Percentiles rank a stretch among this genome's conserved stretches.
These are phyloP conservation scores for Halcyon badia DNA, from an alignment of 2,797 vertebrate genomes.

Conservation along the genomic window DNA sequence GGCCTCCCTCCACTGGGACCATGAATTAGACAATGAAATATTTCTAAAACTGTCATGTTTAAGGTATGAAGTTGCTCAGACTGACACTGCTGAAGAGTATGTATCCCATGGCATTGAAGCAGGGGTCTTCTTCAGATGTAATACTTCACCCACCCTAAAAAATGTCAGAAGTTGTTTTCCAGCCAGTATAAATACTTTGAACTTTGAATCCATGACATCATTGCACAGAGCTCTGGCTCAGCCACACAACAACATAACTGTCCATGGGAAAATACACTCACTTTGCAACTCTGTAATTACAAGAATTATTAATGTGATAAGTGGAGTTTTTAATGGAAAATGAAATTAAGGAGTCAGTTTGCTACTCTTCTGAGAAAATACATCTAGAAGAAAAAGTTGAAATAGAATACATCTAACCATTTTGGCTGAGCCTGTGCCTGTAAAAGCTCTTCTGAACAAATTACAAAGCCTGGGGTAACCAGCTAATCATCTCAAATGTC, in stretches of 20 bases:
- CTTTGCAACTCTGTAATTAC: not conserved
- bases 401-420: not conserved
- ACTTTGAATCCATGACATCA: not conserved
- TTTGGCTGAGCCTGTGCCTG: not conserved
- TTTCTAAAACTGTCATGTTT: not conserved
- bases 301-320: not conserved
- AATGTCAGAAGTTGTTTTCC: not conserved
- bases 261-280: not conserved
- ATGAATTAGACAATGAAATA: not conserved
- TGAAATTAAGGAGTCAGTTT: not conserved
- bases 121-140: not conserved
- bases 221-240: not conserved
- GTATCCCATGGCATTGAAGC: too few species aligned
- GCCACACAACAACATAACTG: not conserved
- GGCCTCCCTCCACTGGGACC: accelerated
- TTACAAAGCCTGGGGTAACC: not conserved
- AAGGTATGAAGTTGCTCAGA: accelerated
- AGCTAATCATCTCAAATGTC: not conserved
- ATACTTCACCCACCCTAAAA: not conserved
- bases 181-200: not conserved
- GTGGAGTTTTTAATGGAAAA: conserved; percentile 9
- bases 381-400: not conserved
- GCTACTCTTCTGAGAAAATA: conserved; percentile 3
- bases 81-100: not conserved
- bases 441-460: conserved; percentile 17